Percentiles rank a stretch among this genome's conserved stretches.
Evolutionary conservation across 2,113 vertebrate species (phyloP).

Genomic region (Alexandromys fortis): DNA sequence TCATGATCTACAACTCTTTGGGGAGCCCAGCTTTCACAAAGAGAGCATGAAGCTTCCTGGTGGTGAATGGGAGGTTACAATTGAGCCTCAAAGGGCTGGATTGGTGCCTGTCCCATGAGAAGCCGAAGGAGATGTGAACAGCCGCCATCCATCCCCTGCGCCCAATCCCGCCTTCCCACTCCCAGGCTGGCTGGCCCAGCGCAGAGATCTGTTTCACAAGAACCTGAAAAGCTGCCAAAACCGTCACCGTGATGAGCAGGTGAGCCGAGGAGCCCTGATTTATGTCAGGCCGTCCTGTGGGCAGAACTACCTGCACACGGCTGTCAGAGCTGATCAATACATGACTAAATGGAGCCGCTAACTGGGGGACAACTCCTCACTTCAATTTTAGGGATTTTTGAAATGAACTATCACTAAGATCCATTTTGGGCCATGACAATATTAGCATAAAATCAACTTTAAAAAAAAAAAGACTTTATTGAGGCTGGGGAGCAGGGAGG

Average conservation of each 20-base stretch:
- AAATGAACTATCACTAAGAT: constrained; percentile 40
- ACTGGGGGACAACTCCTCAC: neutral
- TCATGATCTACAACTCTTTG: neutral
- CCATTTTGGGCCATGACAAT: neutral
- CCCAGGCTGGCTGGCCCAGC: neutral
- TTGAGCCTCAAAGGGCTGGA: constrained; percentile 31
- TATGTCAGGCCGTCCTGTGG: constrained; percentile 55
- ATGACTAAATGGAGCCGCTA: neutral
- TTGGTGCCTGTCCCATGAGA: constrained; percentile 34
- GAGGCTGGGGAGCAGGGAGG: neutral
- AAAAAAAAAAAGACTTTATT: neutral
- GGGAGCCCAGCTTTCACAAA: neutral
- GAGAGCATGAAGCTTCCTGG: constrained; percentile 21
- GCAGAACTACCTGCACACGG: constrained; percentile 33
- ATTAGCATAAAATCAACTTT: neutral
- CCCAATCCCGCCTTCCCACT: neutral
- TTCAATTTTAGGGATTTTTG: constrained; percentile 43
- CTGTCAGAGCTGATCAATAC: constrained; percentile 58
- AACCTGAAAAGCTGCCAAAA: constrained; percentile 67
- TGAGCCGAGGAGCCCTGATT: constrained; percentile 50
- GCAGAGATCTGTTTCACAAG: constrained; percentile 55
- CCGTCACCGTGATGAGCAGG: constrained; percentile 44
- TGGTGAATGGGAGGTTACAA: constrained; percentile 1
- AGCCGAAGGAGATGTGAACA: neutral
- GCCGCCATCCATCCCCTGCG: neutral